Conservation (phyloP, 2,797 vertebrate genomes). For the Danionella dracula region DNA sequence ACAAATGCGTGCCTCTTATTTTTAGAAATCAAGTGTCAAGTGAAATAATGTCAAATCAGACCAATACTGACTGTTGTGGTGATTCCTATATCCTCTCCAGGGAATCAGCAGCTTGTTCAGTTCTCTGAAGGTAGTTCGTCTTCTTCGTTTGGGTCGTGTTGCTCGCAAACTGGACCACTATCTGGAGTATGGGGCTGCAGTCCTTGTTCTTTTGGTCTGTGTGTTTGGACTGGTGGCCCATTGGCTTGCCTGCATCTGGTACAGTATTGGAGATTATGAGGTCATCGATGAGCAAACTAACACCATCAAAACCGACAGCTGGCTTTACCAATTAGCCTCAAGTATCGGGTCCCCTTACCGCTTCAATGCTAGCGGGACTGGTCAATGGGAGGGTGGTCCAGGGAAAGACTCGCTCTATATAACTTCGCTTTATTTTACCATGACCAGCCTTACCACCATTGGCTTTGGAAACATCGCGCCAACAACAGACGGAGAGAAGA, state of each 20-base stretch:
- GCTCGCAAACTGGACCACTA: constrained; percentile 95
- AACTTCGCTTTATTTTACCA: constrained; percentile 97
- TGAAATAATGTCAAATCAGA: too few species aligned
- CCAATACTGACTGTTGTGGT: neutral
- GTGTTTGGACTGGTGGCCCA: constrained; percentile 94
- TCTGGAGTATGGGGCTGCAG: constrained; percentile 89
- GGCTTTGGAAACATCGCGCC: constrained; percentile 97
- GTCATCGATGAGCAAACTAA: constrained; percentile 91
- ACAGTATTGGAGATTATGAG: constrained; percentile 95
- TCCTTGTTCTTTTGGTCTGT: constrained; percentile 90
- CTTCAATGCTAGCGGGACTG: constrained; percentile 86
- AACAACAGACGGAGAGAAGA: constrained; percentile 92
- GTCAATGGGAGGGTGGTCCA: constrained; percentile 91
- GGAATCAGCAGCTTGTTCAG: constrained; percentile 96
- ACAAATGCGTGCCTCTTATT: too few species aligned
- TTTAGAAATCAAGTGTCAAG: too few species aligned
- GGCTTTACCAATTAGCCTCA: constrained; percentile 90
- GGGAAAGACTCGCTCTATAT: constrained; percentile 93
- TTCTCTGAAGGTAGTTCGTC: constrained; percentile 90
- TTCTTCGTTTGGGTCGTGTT: constrained; percentile 87
- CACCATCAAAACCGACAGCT: constrained; percentile 89
- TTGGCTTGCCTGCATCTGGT: constrained; percentile 98
- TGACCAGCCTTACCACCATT: constrained; percentile 97
- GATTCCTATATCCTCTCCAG: constrained; percentile 55
- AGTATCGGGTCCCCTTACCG: constrained; percentile 88